Evolutionary conservation across 37 sponge, comb jelly and placozoan genomes (phyloP).

Genomic region (Amphimedon queenslandica): DNA sequence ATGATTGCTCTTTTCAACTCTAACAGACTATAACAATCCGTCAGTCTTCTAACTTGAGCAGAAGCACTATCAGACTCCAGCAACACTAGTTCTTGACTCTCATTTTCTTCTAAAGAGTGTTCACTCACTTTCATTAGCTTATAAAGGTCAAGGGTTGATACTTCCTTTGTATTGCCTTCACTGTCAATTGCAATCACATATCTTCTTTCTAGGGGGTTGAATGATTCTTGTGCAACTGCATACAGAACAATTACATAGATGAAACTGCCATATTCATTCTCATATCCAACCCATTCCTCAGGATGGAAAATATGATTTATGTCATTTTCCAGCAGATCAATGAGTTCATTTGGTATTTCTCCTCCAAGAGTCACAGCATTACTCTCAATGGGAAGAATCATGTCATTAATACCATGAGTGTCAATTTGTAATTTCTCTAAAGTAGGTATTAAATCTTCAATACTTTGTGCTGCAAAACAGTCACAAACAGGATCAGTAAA

Average conservation of each 20-base stretch:
- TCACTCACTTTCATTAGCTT: background rate
- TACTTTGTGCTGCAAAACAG: background rate
- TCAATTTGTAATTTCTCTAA: background rate
- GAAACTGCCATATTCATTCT: too few relatives aligned
- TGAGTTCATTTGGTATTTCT: background rate
- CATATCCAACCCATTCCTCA: background rate
- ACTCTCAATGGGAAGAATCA: too few relatives aligned
- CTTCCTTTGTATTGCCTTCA: background rate
- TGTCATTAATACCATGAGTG: background rate
- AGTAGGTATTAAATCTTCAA: background rate
- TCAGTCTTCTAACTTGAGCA: background rate
- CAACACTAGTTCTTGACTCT: background rate
- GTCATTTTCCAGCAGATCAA: slow-evolving; percentile 4
- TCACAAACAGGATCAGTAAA: background rate
- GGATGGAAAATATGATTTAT: background rate
- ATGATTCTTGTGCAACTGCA: background rate
- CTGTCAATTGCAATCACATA: background rate
- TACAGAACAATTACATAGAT: background rate
- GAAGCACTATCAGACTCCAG: background rate
- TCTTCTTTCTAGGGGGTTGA: background rate
- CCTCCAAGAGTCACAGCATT: background rate
- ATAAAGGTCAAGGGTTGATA: too few relatives aligned
- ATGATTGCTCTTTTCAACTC: background rate
- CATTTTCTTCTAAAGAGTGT: too few relatives aligned
- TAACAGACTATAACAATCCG: background rate